Conservation (phyloP, 2,797 vertebrate genomes). For the Rallus crepitans region DNA sequence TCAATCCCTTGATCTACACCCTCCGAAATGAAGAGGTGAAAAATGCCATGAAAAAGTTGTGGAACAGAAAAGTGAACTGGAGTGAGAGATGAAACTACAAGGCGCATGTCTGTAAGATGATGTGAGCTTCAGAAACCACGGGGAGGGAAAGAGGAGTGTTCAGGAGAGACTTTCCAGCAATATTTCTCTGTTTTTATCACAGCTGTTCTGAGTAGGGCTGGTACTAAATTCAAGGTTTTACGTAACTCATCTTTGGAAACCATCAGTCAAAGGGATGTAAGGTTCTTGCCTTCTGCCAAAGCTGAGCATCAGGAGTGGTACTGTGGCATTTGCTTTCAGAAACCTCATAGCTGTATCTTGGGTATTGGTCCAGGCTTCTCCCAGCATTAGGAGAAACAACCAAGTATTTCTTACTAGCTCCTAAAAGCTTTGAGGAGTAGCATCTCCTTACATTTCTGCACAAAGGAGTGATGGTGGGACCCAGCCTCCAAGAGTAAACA, state of each 20-base stretch:
- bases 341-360: background rate
- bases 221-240: background rate
- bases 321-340: background rate
- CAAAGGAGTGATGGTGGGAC: background rate
- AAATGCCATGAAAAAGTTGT: background rate
- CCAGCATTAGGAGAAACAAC: background rate
- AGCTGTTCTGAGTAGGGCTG: background rate
- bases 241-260: background rate
- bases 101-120: background rate
- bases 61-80: background rate
- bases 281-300: background rate
- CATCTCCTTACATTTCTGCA: background rate
- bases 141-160: background rate
- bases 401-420: background rate
- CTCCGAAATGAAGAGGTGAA: background rate
- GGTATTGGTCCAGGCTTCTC: background rate
- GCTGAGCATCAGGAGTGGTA: background rate
- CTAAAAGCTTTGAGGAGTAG: background rate
- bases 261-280: background rate
- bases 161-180: background rate
- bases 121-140: background rate
- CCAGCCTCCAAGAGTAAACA: background rate
- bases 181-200: background rate
- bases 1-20: constrained; percentile 4
- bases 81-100: background rate